Base-by-base conservation (phyloP, 2,113 vertebrate genomes). In the Oreochromis spilurus region DNA sequence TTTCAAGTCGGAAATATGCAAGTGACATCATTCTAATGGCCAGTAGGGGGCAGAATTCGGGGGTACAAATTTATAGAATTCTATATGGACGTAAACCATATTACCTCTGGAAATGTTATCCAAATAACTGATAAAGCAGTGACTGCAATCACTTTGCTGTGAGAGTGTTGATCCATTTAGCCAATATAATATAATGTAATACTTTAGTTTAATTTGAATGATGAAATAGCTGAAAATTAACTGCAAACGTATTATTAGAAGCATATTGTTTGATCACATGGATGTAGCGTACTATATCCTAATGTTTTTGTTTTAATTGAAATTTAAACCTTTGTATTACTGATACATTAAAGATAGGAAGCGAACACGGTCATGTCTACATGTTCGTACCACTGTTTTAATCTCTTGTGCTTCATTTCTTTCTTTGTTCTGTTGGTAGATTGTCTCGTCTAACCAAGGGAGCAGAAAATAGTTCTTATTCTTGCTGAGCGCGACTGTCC, bases 41-140 rank as follows among this genome's bases (percentile, higher is more conserved):
- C 67, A 75, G 67, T 40, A 48, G 24, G 24, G 70, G 24, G 16
- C 70, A 31, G 24, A 50, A 31, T 50, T 48, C 2, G 24, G 3
- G 9, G 9, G 26, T 26, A 26, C 26, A 26, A 26, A 26, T 26
- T 3, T 26, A 26, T 75, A 7, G 14, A 75, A 10, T 16, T 75
- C 16, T 75, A 19, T 12, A 48, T 26, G 43, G 21, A 31, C 4
- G 16, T 0, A 31, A 75, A 50, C 0, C 1, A 2, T 29, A 75
- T 50, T 29, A 2, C 40, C 24, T 48, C 4, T 17, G 21, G 21
- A 11, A 7, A 72, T 45, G 14, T 48, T 48, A 26, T 43, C 40
- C 67, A 45, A 11, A 48, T 75, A 75, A 26, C 6, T 0, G 6
- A 65, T 38, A n/a, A 65, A 38, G 2, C 34, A 38, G 2, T 0